phyloP scores from a whole-genome alignment of 1,140 invertebrate genomes.

The Zaprionus ornatus region DNA sequence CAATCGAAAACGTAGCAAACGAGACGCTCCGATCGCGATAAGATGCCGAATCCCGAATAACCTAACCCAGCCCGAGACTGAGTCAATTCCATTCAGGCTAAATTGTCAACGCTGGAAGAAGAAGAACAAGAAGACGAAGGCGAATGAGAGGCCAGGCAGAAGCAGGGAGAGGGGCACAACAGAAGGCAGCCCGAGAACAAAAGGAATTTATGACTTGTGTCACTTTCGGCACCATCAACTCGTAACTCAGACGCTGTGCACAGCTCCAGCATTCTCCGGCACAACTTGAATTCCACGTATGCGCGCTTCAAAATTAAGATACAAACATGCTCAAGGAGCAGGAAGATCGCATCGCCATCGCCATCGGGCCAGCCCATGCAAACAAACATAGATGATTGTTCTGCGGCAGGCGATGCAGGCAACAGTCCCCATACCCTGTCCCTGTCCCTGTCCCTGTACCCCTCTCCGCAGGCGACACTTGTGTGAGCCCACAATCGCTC shows the following conservation, averaged over 20 bases:
- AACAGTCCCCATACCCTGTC: neutral
- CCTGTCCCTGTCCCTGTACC: neutral
- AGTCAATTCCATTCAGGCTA: slow-evolving; percentile 67
- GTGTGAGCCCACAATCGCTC: slow-evolving; percentile 59
- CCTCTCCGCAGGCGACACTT: slow-evolving; percentile 50
- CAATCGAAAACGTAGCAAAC: slow-evolving; percentile 63
- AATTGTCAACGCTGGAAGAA: slow-evolving; percentile 52
- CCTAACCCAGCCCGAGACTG: slow-evolving; percentile 39
- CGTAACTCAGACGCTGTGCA: slow-evolving; percentile 75
- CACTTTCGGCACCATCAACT: slow-evolving; percentile 81
- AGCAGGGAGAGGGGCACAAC: neutral
- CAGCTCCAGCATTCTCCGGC: slow-evolving; percentile 30
- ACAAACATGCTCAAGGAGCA: slow-evolving; percentile 78
- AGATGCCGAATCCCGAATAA: slow-evolving; percentile 26
- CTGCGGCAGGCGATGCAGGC: slow-evolving; percentile 27
- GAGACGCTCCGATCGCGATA: slow-evolving; percentile 45
- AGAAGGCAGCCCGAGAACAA: slow-evolving; percentile 38
- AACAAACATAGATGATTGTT: slow-evolving; percentile 36
- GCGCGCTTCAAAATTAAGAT: slow-evolving; percentile 79
- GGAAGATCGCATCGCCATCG: slow-evolving; percentile 62
- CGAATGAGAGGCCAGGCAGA: neutral
- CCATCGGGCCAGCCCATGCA: slow-evolving; percentile 3
- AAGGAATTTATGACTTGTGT: slow-evolving; percentile 83
- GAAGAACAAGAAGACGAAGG: neutral
- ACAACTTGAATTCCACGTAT: slow-evolving; percentile 73